Evolutionary conservation across 2,113 vertebrate species (phyloP).

Genomic region (Nesospiza acunhae): DNA sequence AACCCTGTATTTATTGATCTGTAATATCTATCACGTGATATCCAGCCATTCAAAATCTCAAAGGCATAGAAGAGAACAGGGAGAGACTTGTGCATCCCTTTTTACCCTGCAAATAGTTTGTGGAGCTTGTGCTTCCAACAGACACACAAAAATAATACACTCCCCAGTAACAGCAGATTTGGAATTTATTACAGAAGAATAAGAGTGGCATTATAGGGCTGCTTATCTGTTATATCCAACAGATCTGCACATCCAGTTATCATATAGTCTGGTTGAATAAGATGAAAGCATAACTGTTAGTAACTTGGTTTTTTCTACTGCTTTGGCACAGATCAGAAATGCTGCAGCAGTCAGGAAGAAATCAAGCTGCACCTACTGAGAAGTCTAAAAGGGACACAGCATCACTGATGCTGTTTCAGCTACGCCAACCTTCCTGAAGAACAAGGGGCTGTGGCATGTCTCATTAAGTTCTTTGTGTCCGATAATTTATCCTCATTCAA

Average conservation of each 20-base stretch:
- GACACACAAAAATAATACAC: not conserved
- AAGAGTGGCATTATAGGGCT: not conserved
- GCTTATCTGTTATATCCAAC: not conserved
- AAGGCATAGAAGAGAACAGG: not conserved
- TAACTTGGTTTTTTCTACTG: not conserved
- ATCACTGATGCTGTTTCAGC: not conserved
- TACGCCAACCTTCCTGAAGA: not conserved
- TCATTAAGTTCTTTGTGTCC: not conserved
- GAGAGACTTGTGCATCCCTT: not conserved
- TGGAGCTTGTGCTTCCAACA: not conserved
- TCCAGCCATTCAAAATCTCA: not conserved
- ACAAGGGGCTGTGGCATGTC: not conserved
- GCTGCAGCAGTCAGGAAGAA: not conserved
- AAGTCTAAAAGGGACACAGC: not conserved
- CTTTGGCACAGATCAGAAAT: not conserved
- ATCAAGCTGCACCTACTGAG: not conserved
- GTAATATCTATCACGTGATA: not conserved
- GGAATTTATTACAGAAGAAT: not conserved
- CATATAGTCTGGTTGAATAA: not conserved
- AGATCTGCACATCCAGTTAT: not conserved
- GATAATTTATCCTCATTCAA: conserved; percentile 5
- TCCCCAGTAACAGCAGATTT: not conserved
- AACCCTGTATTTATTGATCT: not conserved
- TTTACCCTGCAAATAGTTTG: not conserved
- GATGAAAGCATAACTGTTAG: not conserved